Percentiles rank a stretch among this genome's conserved stretches.
phyloP scores from a whole-genome alignment of 2,113 vertebrate genomes.

The Podocnemis expansa region DNA sequence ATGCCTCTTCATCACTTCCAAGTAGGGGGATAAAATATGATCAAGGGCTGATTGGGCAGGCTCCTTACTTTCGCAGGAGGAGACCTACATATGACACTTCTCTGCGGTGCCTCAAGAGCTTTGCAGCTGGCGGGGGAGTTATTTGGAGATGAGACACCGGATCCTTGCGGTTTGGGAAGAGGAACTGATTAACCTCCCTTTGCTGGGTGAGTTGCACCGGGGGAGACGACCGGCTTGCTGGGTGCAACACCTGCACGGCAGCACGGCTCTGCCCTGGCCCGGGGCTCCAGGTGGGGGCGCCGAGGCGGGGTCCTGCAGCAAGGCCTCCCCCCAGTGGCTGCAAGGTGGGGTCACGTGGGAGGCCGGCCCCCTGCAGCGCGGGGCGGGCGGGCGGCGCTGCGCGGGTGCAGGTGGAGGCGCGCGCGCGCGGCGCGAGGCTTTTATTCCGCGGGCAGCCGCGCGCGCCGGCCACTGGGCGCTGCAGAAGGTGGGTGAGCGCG shows the following conservation, averaged over 20 bases:
- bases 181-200: constrained; percentile 37
- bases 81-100: constrained; percentile 46
- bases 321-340: too few species aligned
- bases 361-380: too few species aligned
- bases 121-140: constrained; percentile 4
- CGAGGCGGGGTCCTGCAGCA: not conserved
- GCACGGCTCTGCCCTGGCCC: too few species aligned
- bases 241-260: too few species aligned
- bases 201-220: constrained; percentile 34
- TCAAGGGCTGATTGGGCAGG: not conserved
- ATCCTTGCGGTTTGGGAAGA: constrained; percentile 48
- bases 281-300: not conserved
- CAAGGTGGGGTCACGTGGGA: too few species aligned
- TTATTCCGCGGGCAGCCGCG: too few species aligned
- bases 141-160: constrained; percentile 34
- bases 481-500: too few species aligned
- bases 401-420: constrained; percentile 64
- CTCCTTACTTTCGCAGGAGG: constrained; percentile 43
- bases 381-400: too few species aligned
- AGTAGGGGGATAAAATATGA: not conserved
- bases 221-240: not conserved
- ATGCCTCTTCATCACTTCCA: not conserved
- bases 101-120: constrained; percentile 14
- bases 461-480: too few species aligned
- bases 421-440: too few species aligned